A percentile compares a stretch with the other conserved stretches of the same genome.
Conservation (phyloP, 2,888 invertebrate species). For the Amphipyra tragopoginis region DNA sequence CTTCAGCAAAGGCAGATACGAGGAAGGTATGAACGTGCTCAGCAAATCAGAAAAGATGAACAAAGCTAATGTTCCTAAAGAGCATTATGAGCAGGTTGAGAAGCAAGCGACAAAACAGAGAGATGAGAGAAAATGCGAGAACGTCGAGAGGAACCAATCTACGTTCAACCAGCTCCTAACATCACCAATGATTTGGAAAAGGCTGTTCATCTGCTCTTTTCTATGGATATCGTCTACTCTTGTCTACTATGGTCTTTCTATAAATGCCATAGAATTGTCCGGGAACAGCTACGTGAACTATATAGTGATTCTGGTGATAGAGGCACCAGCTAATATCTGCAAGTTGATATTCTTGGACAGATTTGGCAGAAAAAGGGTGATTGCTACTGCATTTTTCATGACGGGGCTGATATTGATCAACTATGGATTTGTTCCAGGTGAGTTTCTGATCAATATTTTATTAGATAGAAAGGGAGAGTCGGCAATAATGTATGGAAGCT, state of each 20-base stretch:
- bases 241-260: constrained; percentile 94
- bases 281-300: constrained; percentile 95
- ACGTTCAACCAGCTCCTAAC: constrained; percentile 79
- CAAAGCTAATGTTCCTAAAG: constrained; percentile 84
- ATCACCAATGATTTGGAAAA: constrained; percentile 89
- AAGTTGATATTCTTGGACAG: constrained; percentile 91
- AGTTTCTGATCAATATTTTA: constrained; percentile 36
- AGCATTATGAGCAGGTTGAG: constrained; percentile 83
- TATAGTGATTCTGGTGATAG: constrained; percentile 91
- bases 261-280: constrained; percentile 93
- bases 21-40: constrained; percentile 91
- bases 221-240: constrained; percentile 94
- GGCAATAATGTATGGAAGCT: too few relatives aligned
- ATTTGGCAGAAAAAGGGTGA: constrained; percentile 91
- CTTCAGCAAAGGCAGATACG: constrained; percentile 91
- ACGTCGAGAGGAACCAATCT: constrained; percentile 75
- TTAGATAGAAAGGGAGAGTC: background rate
- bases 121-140: constrained; percentile 80
- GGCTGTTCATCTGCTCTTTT: constrained; percentile 92
- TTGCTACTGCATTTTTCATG: constrained; percentile 90
- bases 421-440: constrained; percentile 91
- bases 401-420: constrained; percentile 91
- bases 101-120: constrained; percentile 82
- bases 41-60: constrained; percentile 91
- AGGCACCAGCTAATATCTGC: constrained; percentile 93